phyloP scores from a whole-genome alignment of 1,140 invertebrate species.

The Drosophila ironensis region DNA sequence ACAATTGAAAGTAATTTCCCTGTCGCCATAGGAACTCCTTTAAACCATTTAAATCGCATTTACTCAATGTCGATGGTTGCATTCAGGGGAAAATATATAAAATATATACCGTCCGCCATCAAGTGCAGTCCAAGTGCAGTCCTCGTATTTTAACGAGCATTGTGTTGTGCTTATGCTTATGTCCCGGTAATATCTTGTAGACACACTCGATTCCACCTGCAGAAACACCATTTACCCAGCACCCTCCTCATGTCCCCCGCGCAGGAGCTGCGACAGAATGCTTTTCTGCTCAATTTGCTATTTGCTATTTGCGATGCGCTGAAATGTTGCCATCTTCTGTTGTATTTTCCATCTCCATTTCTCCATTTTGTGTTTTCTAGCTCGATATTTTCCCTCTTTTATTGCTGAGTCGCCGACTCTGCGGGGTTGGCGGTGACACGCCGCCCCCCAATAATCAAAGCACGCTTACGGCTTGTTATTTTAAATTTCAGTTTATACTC shows the following conservation, averaged over 20 bases:
- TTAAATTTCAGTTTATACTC: slow-evolving; percentile 60
- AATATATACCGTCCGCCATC: slow-evolving; percentile 1
- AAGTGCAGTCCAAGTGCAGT: slow-evolving; percentile 27
- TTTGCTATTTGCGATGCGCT: slow-evolving; percentile 52
- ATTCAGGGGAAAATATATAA: too few relatives aligned
- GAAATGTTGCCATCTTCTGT: slow-evolving; percentile 24
- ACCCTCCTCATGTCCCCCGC: too few relatives aligned
- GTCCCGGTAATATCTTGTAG: neutral
- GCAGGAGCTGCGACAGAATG: slow-evolving; percentile 1
- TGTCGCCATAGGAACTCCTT: too few relatives aligned
- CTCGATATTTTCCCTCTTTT: neutral
- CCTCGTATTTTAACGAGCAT: slow-evolving; percentile 50
- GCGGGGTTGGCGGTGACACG: slow-evolving; percentile 11
- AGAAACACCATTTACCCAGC: too few relatives aligned
- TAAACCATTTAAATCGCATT: too few relatives aligned
- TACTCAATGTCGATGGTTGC: slow-evolving; percentile 8
- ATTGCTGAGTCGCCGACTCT: neutral
- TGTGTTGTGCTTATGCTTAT: too few relatives aligned
- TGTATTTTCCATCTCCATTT: slow-evolving; percentile 5
- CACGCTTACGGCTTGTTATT: slow-evolving; percentile 65
- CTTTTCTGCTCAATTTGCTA: slow-evolving; percentile 59
- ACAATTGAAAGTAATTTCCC: too few relatives aligned
- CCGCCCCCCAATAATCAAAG: slow-evolving; percentile 52
- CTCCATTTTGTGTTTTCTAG: neutral
- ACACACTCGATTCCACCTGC: slow-evolving; percentile 6